Evolutionary conservation across 2,888 invertebrate genomes (phyloP).

Genomic region (Bimastos eiseni): DNA sequence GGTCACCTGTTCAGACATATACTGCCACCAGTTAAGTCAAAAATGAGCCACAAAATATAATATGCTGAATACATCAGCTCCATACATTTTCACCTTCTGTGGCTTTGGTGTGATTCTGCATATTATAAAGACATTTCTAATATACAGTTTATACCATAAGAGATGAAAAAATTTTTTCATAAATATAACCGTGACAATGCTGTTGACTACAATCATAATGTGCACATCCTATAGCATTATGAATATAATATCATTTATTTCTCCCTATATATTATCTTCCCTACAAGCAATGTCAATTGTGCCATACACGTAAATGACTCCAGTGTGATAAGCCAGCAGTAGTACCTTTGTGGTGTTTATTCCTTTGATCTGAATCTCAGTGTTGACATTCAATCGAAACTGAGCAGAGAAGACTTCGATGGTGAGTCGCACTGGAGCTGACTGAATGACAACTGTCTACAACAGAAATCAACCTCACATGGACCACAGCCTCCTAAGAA

Average conservation of each 20-base stretch:
- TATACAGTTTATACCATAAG: neutral
- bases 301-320: neutral
- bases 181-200: neutral
- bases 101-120: too few relatives aligned
- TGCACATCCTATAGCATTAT: neutral
- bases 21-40: too few relatives aligned
- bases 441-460: constrained; percentile 79
- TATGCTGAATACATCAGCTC: too few relatives aligned
- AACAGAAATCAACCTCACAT: constrained; percentile 45
- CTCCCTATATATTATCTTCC: neutral
- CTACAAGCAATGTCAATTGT: neutral
- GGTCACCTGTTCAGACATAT: too few relatives aligned
- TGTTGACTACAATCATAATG: neutral
- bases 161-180: neutral
- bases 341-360: constrained; percentile 74
- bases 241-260: neutral
- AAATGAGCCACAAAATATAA: too few relatives aligned
- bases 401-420: constrained; percentile 63
- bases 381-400: constrained; percentile 64
- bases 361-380: constrained; percentile 72
- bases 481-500: neutral
- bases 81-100: too few relatives aligned
- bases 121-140: too few relatives aligned
- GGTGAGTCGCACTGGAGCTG: constrained; percentile 77
- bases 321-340: neutral